phyloP scores from a whole-genome alignment of 2,888 invertebrate genomes.

The Drosophila suboccidentalis region DNA sequence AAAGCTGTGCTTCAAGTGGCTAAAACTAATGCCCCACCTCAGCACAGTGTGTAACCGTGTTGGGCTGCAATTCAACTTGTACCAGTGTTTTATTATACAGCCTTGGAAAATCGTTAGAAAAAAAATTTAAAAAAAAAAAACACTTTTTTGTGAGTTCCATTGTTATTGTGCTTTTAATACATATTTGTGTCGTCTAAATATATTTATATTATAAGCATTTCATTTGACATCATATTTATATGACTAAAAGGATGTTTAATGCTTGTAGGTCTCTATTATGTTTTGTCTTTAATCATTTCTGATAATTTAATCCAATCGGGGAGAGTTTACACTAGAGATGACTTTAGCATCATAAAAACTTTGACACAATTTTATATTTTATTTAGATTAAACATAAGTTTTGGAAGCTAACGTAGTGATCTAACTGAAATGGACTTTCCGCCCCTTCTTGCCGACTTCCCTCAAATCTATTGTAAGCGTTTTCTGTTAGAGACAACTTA shows the following conservation, averaged over 20 bases:
- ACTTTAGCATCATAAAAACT: slow-evolving; percentile 44
- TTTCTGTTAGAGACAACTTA: slow-evolving; percentile 38
- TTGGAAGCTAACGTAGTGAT: slow-evolving; percentile 29
- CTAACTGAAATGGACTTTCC: slow-evolving; percentile 15
- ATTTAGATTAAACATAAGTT: slow-evolving; percentile 7
- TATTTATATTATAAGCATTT: slow-evolving; percentile 1
- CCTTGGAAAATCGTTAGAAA: slow-evolving; percentile 43
- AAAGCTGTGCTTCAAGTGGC: slow-evolving; percentile 50
- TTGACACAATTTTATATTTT: slow-evolving; percentile 54
- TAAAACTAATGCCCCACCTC: slow-evolving; percentile 14
- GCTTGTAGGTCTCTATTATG: slow-evolving; percentile 21
- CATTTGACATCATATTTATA: slow-evolving; percentile 24
- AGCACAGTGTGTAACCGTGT: slow-evolving; percentile 20
- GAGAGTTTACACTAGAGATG: slow-evolving; percentile 41
- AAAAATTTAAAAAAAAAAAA: slow-evolving; percentile 17
- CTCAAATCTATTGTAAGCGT: slow-evolving; percentile 38
- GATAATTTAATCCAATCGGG: slow-evolving; percentile 48
- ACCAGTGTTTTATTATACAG: slow-evolving; percentile 46
- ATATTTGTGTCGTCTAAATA: slow-evolving; percentile 49
- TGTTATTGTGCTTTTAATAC: slow-evolving; percentile 32
- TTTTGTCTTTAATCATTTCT: slow-evolving; percentile 27
- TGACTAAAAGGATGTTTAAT: slow-evolving; percentile 7
- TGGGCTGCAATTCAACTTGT: slow-evolving; percentile 39
- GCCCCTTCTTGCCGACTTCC: background rate
- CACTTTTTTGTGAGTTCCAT: slow-evolving; percentile 34